These are phyloP conservation scores for Pollenia angustigena DNA, from an alignment of 2,888 invertebrate genomes.

Conservation along the genomic window DNA sequence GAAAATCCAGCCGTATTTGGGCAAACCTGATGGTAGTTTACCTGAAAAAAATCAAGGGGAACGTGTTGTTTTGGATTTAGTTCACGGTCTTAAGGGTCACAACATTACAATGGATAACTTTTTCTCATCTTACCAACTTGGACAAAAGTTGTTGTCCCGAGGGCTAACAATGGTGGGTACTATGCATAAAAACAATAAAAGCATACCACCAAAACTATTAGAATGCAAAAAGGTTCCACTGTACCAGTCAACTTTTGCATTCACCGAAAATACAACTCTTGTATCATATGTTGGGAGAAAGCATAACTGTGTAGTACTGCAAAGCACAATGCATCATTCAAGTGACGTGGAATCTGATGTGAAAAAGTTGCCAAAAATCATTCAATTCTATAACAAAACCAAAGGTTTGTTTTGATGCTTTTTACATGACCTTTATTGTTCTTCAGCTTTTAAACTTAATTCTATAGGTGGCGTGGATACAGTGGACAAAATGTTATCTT, in stretches of 20 bases:
- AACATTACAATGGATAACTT: conserved; percentile 16
- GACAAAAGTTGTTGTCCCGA: not conserved
- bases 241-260: conserved; percentile 16
- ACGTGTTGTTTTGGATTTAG: conserved; percentile 18
- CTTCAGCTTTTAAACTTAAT: not conserved
- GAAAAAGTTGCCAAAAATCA: conserved; percentile 21
- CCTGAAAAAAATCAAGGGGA: not conserved
- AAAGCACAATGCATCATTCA: not conserved
- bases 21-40: conserved; percentile 1
- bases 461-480: not conserved
- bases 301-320: not conserved
- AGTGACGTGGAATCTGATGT: not conserved
- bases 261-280: conserved; percentile 1
- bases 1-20: conserved; percentile 6
- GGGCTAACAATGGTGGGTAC: conserved; percentile 26
- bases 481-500: not conserved
- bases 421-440: not conserved
- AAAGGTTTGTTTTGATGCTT: not conserved
- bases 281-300: not conserved
- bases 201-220: not conserved
- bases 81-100: conserved; percentile 1
- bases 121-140: conserved; percentile 9
- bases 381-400: conserved; percentile 14
- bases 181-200: conserved; percentile 14
- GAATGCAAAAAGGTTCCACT: conserved; percentile 4